Conservation (phyloP, 2,113 vertebrate genomes). For the Melanerpes formicivorus region DNA sequence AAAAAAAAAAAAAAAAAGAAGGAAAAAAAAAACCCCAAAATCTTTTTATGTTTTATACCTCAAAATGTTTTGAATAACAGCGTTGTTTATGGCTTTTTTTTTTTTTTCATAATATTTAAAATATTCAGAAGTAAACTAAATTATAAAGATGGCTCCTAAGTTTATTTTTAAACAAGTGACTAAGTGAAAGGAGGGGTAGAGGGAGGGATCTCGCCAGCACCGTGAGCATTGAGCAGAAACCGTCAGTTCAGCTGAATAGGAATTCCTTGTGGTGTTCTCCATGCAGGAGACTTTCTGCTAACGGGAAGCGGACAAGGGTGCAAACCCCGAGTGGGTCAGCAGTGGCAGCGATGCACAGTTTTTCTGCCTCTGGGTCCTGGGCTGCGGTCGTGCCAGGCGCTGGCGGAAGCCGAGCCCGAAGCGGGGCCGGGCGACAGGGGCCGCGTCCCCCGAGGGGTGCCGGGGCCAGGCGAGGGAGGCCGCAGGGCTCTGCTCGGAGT, state of each 20-base stretch:
- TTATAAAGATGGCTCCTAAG: constrained; percentile 73
- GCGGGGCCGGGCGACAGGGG: not conserved
- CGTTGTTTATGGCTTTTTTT: constrained; percentile 75
- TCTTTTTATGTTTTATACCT: constrained; percentile 81
- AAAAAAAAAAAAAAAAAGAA: constrained; percentile 8
- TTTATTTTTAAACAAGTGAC: constrained; percentile 69
- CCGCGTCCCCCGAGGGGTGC: not conserved
- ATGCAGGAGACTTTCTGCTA: not conserved
- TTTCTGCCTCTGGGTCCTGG: not conserved
- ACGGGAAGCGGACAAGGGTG: not conserved
- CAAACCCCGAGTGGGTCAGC: not conserved
- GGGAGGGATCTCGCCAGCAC: not conserved
- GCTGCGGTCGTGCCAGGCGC: not conserved
- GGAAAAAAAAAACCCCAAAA: constrained; percentile 10
- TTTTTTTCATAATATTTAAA: constrained; percentile 81
- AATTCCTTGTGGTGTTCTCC: constrained; percentile 34
- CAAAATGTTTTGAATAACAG: constrained; percentile 77
- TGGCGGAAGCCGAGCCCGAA: not conserved
- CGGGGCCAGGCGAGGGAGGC: not conserved
- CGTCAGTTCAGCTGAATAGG: not conserved
- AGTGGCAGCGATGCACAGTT: not conserved
- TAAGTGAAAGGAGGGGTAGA: not conserved
- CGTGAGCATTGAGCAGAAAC: not conserved
- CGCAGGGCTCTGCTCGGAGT: not conserved
- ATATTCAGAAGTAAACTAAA: constrained; percentile 81